phyloP scores from a whole-genome alignment of 2,797 vertebrate species.

The Lacerta bilineata region DNA sequence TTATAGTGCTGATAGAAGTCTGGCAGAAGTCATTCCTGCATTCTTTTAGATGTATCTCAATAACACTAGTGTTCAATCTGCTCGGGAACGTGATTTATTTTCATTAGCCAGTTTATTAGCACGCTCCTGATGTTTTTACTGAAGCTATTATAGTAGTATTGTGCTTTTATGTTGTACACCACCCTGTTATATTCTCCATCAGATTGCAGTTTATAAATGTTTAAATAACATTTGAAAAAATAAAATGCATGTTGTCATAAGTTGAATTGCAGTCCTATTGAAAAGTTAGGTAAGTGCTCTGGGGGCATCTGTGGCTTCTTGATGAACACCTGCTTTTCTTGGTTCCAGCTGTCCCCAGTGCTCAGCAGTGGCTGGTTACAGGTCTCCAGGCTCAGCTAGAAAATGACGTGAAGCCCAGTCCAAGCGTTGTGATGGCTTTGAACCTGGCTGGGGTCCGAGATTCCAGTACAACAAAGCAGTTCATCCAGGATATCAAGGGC shows the following conservation, averaged over 20 bases:
- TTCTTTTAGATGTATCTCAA: not conserved
- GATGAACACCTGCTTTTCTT: not conserved
- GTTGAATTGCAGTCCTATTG: not conserved
- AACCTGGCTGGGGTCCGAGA: constrained; percentile 61
- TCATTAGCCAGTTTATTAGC: too few relatives aligned
- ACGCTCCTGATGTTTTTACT: too few relatives aligned
- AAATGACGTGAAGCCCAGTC: constrained; percentile 54
- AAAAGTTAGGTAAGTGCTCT: not conserved
- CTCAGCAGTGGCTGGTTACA: constrained; percentile 57
- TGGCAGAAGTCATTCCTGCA: too few relatives aligned
- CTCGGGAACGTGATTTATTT: not conserved
- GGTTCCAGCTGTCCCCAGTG: constrained; percentile 64
- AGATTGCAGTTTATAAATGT: too few relatives aligned
- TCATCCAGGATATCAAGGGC: constrained; percentile 63
- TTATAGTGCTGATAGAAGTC: not conserved
- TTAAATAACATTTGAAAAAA: not conserved
- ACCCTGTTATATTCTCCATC: too few relatives aligned
- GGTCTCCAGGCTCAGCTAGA: constrained; percentile 64
- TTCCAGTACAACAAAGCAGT: not conserved
- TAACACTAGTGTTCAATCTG: not conserved
- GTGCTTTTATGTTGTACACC: too few relatives aligned
- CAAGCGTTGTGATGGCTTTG: constrained; percentile 80
- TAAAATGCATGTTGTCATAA: not conserved
- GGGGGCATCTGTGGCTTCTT: not conserved
- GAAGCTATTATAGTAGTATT: too few relatives aligned